Percentiles rank a stretch among this genome's conserved stretches.
Evolutionary conservation across 2,113 vertebrate species (phyloP).

Genomic region (Xiphophorus hellerii): DNA sequence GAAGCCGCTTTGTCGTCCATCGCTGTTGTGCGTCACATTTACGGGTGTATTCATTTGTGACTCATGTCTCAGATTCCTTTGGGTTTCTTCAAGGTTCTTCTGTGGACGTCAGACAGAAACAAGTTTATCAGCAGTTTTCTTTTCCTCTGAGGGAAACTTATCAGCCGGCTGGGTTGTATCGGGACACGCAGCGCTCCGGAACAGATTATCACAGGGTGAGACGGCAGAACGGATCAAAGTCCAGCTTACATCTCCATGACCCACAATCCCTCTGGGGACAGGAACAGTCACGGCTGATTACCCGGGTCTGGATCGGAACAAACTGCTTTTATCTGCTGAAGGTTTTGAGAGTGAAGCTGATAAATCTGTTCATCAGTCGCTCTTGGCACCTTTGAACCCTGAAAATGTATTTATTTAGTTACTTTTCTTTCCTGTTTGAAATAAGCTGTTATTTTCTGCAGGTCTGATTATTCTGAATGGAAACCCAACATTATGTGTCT

Average conservation of each 20-base stretch:
- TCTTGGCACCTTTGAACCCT: no score
- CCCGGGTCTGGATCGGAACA: not conserved
- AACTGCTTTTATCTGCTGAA: not conserved
- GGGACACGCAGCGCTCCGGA: constrained; percentile 12
- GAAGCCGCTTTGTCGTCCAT: no score
- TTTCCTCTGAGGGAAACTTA: constrained; percentile 17
- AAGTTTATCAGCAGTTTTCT: constrained; percentile 22
- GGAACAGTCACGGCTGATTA: not conserved
- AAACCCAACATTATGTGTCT: no score
- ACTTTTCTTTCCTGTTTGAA: not conserved
- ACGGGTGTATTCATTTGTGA: not conserved
- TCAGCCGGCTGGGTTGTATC: constrained; percentile 7
- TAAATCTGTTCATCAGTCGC: no score
- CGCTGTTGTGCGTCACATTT: no score
- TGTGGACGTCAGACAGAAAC: constrained; percentile 7
- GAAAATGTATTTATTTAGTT: no score
- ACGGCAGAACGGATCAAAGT: constrained; percentile 44
- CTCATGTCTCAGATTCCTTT: not conserved
- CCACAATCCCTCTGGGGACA: not conserved
- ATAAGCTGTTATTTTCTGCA: not conserved
- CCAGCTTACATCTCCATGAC: constrained; percentile 27
- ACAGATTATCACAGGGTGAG: constrained; percentile 23
- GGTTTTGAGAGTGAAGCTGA: not conserved
- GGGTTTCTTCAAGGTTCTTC: not conserved
- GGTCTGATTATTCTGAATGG: no score